Base-by-base conservation (phyloP, 2,113 vertebrate genomes). In the mouse (Mus musculus) region DNA sequence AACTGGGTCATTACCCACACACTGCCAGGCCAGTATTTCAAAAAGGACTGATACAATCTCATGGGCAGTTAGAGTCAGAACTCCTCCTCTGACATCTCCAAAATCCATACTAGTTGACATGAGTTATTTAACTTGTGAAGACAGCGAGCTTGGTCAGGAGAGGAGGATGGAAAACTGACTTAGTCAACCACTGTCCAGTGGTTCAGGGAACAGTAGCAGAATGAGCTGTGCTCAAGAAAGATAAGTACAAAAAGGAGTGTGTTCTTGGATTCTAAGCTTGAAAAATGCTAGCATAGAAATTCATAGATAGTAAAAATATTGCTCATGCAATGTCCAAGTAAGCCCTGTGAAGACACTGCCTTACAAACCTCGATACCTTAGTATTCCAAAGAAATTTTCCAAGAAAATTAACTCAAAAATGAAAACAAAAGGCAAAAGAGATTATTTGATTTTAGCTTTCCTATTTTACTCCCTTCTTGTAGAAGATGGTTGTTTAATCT, bases 221-320 rank as follows among this genome's bases (percentile, higher is more conserved):
- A 93, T 81, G 88, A 75, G 36, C 54, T 78, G 59, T 96, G 63
- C 89, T 90, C 36, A 81, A 90, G 87, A 95, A 94, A 73, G 24
- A 65, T 59, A 98, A 95, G 73, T 97, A 94, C 67, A 96, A 86
- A 86, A 96, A 61, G 81, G 82, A 96, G 61, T 11, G 14, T 78
- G 87, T 84, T 80, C 49, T 96, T 97, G 67, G 92, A 75, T 89
- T 90, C 54, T 97, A 95, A 97, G 90, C 85, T 98, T 82, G 96
- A 93, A 96, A 98, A 98, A 97, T 56, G 97, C 30, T 54, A 36
- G n/a, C 12, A 28, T 30, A 9, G 85, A 75, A 98, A 98, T 85
- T 97, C 92, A 96, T 46, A 97, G 89, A 97, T 98, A 97, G 96
- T 92, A 26, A 73, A 63, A 88, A 80, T 91, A 69, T n/a, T 77